Percentiles rank a stretch among this genome's conserved stretches.
Evolutionary conservation across 2,797 vertebrate species (phyloP).

Genomic region (Trachops cirrhosus): DNA sequence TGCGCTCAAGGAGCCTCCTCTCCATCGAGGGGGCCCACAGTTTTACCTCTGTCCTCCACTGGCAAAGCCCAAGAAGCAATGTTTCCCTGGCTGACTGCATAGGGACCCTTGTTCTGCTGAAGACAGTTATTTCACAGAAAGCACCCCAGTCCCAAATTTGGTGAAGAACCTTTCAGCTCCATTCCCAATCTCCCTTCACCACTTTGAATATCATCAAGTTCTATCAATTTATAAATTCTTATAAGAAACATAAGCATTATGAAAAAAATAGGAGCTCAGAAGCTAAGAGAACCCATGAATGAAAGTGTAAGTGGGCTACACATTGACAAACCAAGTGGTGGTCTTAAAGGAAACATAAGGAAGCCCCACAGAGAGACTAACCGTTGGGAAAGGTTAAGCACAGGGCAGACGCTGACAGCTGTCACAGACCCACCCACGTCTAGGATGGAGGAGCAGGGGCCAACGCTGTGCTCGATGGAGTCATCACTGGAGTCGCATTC

Average conservation of each 20-base stretch:
- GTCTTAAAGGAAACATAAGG: not conserved
- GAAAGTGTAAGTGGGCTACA: not conserved
- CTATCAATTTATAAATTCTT: conserved; percentile 46
- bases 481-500: conserved; percentile 76
- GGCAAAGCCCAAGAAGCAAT: not conserved
- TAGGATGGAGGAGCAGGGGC: conserved; percentile 90
- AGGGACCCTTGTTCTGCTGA: not conserved
- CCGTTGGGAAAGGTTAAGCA: conserved; percentile 85
- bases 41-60: not conserved
- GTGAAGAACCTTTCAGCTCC: not conserved
- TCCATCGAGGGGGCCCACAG: not conserved
- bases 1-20: not conserved
- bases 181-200: not conserved
- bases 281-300: not conserved
- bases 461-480: conserved; percentile 75
- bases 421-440: conserved; percentile 94
- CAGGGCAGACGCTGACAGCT: conserved; percentile 88
- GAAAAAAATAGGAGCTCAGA: not conserved
- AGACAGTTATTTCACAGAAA: not conserved
- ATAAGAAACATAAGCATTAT: conserved; percentile 20
- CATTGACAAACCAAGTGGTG: not conserved
- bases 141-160: not conserved
- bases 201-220: not conserved
- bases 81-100: not conserved
- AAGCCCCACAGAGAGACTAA: conserved; percentile 70